A percentile compares a stretch with the other conserved stretches of the same genome.
Evolutionary conservation across 2,113 vertebrate species (phyloP).

Genomic region (Cardinalis cardinalis): DNA sequence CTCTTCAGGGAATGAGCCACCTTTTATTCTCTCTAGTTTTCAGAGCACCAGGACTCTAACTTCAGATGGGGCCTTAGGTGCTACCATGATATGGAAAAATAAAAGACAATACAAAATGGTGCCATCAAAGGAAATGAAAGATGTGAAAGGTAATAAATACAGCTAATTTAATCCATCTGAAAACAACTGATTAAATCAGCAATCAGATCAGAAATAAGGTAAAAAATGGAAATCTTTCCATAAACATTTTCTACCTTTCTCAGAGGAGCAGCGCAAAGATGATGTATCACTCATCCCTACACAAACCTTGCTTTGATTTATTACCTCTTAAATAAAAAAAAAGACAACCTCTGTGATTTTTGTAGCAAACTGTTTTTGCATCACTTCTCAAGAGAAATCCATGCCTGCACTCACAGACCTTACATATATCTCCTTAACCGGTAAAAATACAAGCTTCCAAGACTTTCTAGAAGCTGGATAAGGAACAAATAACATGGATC

Average conservation of each 20-base stretch:
- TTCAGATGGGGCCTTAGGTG: not conserved
- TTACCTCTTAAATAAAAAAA: not conserved
- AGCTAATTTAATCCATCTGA: not conserved
- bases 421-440: not conserved
- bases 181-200: not conserved
- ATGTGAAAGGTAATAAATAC: not conserved
- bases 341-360: not conserved
- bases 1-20: not conserved
- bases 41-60: not conserved
- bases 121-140: not conserved
- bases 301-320: constrained; percentile 19
- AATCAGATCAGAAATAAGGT: not conserved
- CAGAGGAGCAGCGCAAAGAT: not conserved
- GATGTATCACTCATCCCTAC: not conserved
- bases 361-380: constrained; percentile 3
- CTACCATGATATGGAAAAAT: rapidly evolving
- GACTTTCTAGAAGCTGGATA: not conserved
- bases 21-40: not conserved
- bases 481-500: not conserved
- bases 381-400: constrained; percentile 2
- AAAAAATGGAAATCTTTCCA: not conserved
- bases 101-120: not conserved
- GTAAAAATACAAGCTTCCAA: not conserved
- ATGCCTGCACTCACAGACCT: not conserved
- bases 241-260: not conserved